Evolutionary conservation across 2,797 vertebrate genomes (phyloP).

Genomic region (Halcyon leucocephala): DNA sequence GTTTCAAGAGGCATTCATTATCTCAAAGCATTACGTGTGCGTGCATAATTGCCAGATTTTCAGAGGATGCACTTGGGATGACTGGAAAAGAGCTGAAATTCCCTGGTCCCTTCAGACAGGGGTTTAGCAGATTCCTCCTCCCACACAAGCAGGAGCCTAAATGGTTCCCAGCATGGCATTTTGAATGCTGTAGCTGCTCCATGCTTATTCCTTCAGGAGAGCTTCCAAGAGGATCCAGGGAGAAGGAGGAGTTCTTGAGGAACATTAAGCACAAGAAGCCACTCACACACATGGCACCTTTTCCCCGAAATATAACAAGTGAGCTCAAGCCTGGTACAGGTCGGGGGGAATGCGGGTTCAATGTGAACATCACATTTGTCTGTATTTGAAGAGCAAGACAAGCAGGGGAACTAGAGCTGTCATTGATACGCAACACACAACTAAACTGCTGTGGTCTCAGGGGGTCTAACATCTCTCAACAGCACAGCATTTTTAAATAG

Average conservation of each 20-base stretch:
- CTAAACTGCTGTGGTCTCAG: neutral
- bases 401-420: neutral
- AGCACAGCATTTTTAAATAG: neutral
- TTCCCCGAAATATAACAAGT: neutral
- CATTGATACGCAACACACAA: rapidly evolving
- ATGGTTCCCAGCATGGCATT: neutral
- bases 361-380: rapidly evolving
- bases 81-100: neutral
- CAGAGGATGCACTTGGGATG: neutral
- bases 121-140: neutral
- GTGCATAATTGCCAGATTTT: neutral
- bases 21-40: neutral
- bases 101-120: neutral
- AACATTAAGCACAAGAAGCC: neutral
- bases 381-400: neutral
- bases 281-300: neutral
- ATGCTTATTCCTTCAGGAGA: neutral
- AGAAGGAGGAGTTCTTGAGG: neutral
- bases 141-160: neutral
- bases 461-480: neutral
- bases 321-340: neutral
- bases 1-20: neutral
- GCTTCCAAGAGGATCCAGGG: neutral
- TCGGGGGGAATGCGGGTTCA: neutral
- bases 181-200: neutral